Conservation (phyloP, 2,113 vertebrate genomes). For the Clinocottus analis region DNA sequence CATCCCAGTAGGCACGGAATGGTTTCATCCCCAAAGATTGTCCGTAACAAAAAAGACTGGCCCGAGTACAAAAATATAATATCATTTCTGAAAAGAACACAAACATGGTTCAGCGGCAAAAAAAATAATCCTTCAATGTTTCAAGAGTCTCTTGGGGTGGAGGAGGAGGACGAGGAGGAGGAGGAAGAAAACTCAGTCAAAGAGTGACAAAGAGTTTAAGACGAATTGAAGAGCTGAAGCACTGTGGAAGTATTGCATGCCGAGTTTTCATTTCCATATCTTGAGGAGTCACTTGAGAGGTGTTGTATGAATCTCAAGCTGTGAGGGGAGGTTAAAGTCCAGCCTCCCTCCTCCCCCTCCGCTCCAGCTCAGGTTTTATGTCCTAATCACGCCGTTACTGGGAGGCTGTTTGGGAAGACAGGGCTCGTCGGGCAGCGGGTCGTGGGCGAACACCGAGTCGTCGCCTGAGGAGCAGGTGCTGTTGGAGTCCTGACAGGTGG, state of each 20-base stretch:
- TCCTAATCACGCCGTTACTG: conserved; percentile 84
- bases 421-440: conserved; percentile 90
- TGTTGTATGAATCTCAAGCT: conserved; percentile 32
- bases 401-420: conserved; percentile 88
- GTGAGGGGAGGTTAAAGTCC: conserved; percentile 39
- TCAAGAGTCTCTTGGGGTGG: conserved; percentile 41
- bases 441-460: conserved; percentile 95
- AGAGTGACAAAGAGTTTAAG: conserved; percentile 52
- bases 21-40: conserved; percentile 77
- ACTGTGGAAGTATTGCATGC: conserved; percentile 75
- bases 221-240: conserved; percentile 48
- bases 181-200: conserved; percentile 17
- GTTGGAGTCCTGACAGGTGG: conserved; percentile 92
- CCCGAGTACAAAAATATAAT: conserved; percentile 85
- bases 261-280: conserved; percentile 43
- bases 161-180: conserved; percentile 30
- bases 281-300: conserved; percentile 48
- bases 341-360: neutral
- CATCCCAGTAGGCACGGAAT: conserved; percentile 80
- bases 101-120: conserved; percentile 63
- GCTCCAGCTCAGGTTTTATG: conserved; percentile 74
- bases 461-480: conserved; percentile 97
- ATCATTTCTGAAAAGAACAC: conserved; percentile 73
- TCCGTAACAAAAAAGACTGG: conserved; percentile 79
- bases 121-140: conserved; percentile 76